Evolutionary conservation across 2,797 vertebrate genomes (phyloP).

Genomic region (Tiaroga cobitis): DNA sequence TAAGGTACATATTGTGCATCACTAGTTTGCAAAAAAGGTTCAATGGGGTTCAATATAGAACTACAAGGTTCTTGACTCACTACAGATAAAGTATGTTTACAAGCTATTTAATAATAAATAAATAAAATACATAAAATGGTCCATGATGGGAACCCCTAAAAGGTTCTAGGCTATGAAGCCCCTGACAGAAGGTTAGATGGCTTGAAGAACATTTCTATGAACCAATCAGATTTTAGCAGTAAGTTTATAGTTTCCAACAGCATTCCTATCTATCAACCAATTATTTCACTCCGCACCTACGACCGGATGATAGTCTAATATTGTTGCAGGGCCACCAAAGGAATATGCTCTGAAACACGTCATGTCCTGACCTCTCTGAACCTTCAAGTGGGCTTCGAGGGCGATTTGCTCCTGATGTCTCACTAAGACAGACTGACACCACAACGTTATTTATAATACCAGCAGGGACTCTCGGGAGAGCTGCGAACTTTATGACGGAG

Average conservation of each 20-base stretch:
- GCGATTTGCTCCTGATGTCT: neutral
- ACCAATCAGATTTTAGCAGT: neutral
- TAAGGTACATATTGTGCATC: neutral
- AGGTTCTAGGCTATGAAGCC: neutral
- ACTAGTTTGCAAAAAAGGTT: neutral
- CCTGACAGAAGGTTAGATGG: neutral
- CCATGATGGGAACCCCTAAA: neutral
- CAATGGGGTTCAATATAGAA: neutral
- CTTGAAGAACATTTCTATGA: neutral
- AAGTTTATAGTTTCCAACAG: neutral
- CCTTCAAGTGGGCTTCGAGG: neutral
- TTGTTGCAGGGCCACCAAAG: neutral
- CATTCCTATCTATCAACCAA: neutral
- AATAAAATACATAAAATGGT: neutral
- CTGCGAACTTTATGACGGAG: constrained; percentile 46
- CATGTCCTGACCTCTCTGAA: constrained; percentile 25
- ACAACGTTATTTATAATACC: constrained; percentile 54
- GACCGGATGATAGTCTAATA: neutral
- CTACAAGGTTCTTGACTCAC: neutral
- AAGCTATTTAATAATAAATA: neutral
- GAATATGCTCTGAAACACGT: neutral
- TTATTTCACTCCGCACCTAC: neutral
- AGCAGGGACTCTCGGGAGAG: constrained; percentile 41
- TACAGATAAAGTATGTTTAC: neutral
- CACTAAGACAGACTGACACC: constrained; percentile 26